A percentile compares a stretch with the other conserved stretches of the same genome.
Conservation (phyloP, 1,140 invertebrate genomes). For the Drosophila sucinea region DNA sequence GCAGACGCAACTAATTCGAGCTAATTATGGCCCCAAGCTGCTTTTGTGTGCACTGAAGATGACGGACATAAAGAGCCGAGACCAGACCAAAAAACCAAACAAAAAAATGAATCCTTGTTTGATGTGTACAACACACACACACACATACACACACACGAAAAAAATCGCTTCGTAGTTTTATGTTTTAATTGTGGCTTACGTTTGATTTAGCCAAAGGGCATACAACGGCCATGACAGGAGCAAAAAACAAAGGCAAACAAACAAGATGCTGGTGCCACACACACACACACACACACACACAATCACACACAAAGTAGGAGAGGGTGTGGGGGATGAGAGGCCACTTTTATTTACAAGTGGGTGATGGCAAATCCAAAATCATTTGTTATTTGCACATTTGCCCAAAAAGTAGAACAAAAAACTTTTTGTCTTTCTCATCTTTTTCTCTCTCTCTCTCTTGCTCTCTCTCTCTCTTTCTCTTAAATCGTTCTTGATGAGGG, state of each 20-base stretch:
- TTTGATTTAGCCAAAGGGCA: slow-evolving; percentile 74
- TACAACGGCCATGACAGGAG: slow-evolving; percentile 71
- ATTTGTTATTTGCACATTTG: slow-evolving; percentile 80
- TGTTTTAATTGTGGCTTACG: slow-evolving; percentile 80
- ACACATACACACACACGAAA: slow-evolving; percentile 9
- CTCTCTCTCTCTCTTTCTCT: slow-evolving; percentile 33
- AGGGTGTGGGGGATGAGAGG: slow-evolving; percentile 7
- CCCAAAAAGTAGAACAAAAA: slow-evolving; percentile 63
- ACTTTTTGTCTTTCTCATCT: slow-evolving; percentile 39
- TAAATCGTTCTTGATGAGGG: slow-evolving; percentile 79
- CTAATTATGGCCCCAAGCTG: slow-evolving; percentile 61
- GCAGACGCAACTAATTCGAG: slow-evolving; percentile 70
- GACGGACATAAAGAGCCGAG: slow-evolving; percentile 33
- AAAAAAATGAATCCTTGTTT: slow-evolving; percentile 48
- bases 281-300: slow-evolving; percentile 52
- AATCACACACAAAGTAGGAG: slow-evolving; percentile 15
- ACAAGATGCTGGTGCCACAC: slow-evolving; percentile 64
- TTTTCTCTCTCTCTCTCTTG: slow-evolving; percentile 7
- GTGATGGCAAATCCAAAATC: slow-evolving; percentile 74
- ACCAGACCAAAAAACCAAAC: slow-evolving; percentile 8
- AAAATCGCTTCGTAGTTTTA: slow-evolving; percentile 52
- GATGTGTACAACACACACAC: slow-evolving; percentile 50
- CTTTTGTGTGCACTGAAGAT: slow-evolving; percentile 43
- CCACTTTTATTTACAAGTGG: slow-evolving; percentile 78
- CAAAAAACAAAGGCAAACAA: slow-evolving; percentile 76